A percentile compares a stretch with the other conserved stretches of the same genome.
phyloP scores from a whole-genome alignment of 2,113 vertebrate genomes.

The Oreotrochilus melanogaster region DNA sequence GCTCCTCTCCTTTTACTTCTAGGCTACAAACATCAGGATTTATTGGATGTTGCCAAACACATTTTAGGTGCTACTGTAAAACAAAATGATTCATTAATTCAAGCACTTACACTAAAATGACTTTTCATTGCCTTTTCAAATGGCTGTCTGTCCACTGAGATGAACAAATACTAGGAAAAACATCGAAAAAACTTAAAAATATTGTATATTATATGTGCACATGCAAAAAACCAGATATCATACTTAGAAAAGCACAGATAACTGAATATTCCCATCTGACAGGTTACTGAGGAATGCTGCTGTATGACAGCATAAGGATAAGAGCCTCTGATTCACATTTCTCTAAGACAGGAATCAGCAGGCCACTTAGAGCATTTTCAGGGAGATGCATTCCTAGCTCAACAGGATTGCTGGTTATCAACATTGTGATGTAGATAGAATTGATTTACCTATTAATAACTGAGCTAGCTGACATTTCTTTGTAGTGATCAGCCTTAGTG shows the following conservation, averaged over 20 bases:
- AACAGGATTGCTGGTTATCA: background rate
- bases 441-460: background rate
- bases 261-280: background rate
- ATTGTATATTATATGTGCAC: too few relatives aligned
- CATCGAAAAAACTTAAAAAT: background rate
- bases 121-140: background rate
- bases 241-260: background rate
- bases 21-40: conserved; percentile 4
- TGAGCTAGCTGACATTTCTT: background rate
- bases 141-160: background rate
- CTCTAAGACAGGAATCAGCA: background rate
- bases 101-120: conserved; percentile 4
- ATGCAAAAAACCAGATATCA: background rate
- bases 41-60: conserved; percentile 5
- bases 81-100: conserved; percentile 47
- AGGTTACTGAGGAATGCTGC: background rate
- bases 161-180: background rate
- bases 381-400: background rate
- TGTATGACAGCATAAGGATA: background rate
- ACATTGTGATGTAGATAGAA: background rate
- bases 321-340: background rate
- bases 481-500: background rate
- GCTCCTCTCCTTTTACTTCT: background rate
- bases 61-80: conserved; percentile 36
- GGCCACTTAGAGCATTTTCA: background rate